These are phyloP conservation scores for Peribatodes rhomboidaria DNA, from an alignment of 2,888 invertebrate genomes.

Conservation along the genomic window DNA sequence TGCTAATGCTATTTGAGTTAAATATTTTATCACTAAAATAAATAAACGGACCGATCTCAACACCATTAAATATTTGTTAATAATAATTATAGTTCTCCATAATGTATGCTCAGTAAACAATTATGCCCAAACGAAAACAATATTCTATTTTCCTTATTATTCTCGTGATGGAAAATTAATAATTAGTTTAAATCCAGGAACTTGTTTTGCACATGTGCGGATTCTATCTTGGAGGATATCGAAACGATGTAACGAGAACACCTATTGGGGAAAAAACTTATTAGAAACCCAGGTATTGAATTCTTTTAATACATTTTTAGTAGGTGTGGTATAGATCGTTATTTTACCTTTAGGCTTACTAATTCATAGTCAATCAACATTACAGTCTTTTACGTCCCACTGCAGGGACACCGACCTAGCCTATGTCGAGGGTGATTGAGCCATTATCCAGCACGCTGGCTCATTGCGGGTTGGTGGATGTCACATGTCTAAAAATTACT, in stretches of 20 bases:
- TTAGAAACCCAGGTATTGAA: neutral
- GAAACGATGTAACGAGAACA: neutral
- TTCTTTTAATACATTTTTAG: neutral
- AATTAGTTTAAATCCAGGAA: constrained; percentile 3
- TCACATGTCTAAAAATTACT: too few species aligned
- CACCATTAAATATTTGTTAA: neutral
- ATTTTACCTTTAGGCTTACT: neutral
- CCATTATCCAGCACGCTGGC: too few species aligned
- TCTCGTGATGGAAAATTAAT: constrained; percentile 17
- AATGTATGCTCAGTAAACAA: neutral
- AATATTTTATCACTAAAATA: too few species aligned
- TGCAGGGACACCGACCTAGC: too few species aligned
- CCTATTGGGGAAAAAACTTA: neutral
- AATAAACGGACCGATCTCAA: neutral
- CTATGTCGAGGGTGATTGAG: too few species aligned
- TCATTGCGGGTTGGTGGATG: too few species aligned
- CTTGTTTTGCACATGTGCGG: constrained; percentile 1
- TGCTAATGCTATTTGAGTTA: too few species aligned
- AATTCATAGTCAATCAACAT: neutral
- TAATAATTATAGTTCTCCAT: neutral
- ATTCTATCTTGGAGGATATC: constrained; percentile 7
- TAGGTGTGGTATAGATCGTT: neutral
- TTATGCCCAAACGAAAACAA: neutral
- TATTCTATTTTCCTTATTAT: constrained; percentile 32
- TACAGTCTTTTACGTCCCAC: too few species aligned